These are phyloP conservation scores for Miniopterus natalensis DNA, from an alignment of 2,113 vertebrate species.

Conservation along the genomic window DNA sequence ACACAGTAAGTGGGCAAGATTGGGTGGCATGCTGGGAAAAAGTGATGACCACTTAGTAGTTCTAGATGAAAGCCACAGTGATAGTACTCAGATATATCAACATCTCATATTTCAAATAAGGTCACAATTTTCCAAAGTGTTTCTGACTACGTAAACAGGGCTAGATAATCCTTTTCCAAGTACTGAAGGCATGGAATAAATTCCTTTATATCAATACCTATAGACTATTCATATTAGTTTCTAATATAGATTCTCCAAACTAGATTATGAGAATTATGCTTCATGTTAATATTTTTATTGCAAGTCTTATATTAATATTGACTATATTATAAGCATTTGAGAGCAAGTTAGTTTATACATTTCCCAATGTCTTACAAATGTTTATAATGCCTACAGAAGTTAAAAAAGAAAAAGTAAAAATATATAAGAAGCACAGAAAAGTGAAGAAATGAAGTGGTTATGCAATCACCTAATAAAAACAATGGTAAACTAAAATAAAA, in stretches of 20 bases:
- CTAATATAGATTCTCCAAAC: not conserved
- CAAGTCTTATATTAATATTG: not conserved
- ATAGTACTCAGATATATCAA: not conserved
- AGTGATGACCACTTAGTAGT: not conserved
- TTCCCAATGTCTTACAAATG: not conserved
- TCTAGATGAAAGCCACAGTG: no score
- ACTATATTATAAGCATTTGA: not conserved
- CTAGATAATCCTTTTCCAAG: not conserved
- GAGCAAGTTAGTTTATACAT: not conserved
- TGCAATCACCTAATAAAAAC: not conserved
- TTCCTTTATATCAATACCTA: not conserved
- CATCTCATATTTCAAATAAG: not conserved
- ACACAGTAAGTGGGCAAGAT: not conserved
- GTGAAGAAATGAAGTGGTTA: not conserved
- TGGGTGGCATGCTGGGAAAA: not conserved
- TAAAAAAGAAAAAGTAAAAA: not conserved
- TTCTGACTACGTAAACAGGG: not conserved
- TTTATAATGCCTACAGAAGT: not conserved
- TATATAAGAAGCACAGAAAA: not conserved
- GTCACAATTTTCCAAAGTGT: not conserved
- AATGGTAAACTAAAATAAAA: not conserved
- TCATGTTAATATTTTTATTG: not conserved
- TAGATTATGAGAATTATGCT: not conserved
- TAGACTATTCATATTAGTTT: not conserved
- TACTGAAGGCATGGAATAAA: not conserved